Evolutionary conservation across 2,888 invertebrate genomes (phyloP).

Genomic region (Papilio protenor): DNA sequence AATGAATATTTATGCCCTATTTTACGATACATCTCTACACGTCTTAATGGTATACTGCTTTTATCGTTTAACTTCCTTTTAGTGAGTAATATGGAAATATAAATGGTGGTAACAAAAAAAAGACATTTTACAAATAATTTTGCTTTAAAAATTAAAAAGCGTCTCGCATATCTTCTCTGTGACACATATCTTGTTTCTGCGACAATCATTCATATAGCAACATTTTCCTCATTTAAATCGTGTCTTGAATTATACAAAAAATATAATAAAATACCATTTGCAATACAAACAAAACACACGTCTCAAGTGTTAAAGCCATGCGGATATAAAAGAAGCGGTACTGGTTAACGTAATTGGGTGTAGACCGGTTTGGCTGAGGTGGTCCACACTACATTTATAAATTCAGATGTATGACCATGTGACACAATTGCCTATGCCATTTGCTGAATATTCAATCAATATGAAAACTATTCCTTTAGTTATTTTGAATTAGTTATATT

Average conservation of each 20-base stretch:
- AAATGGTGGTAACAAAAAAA: too few relatives aligned
- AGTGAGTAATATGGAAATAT: too few relatives aligned
- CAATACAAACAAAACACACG: constrained; percentile 14
- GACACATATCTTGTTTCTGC: not conserved
- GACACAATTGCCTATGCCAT: not conserved
- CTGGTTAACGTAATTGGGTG: constrained; percentile 35
- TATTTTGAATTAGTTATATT: too few relatives aligned
- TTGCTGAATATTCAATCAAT: not conserved
- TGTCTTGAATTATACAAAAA: not conserved
- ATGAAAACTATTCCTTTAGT: not conserved
- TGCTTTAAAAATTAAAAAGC: too few relatives aligned
- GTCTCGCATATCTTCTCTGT: too few relatives aligned
- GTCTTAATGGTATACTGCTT: not conserved
- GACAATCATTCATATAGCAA: not conserved
- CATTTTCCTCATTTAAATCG: constrained; percentile 1
- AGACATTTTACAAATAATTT: too few relatives aligned
- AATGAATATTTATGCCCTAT: not conserved
- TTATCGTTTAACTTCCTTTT: not conserved
- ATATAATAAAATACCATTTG: not conserved
- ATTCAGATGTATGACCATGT: constrained; percentile 11
- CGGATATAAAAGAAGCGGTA: constrained; percentile 16
- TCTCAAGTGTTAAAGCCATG: constrained; percentile 17
- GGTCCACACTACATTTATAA: not conserved
- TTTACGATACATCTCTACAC: not conserved
- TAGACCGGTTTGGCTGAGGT: constrained; percentile 22